A percentile compares a stretch with the other conserved stretches of the same genome.
These are phyloP conservation scores for Nyctibius grandis DNA, from an alignment of 2,797 vertebrate species.

Conservation along the genomic window DNA sequence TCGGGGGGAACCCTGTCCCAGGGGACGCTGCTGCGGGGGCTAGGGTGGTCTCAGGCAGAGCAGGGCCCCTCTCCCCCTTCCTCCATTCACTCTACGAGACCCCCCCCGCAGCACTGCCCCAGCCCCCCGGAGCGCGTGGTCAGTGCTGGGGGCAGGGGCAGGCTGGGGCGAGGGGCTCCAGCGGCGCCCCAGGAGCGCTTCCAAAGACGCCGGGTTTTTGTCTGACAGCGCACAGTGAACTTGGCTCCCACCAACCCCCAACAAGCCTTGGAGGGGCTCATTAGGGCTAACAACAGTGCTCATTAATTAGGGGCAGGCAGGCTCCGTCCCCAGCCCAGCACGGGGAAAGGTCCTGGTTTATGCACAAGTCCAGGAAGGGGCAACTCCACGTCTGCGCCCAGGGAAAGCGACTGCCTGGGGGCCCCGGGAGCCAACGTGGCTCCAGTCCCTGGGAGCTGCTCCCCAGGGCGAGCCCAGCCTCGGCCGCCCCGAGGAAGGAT, in stretches of 20 bases:
- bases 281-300: not conserved
- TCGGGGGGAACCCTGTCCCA: not conserved
- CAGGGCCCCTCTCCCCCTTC: no score
- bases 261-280: not conserved
- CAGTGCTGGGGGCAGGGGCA: no score
- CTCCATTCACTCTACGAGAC: accelerated
- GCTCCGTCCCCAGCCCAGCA: not conserved
- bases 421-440: accelerated
- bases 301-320: not conserved
- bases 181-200: no score
- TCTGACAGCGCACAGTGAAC: not conserved
- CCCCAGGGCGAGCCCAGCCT: not conserved
- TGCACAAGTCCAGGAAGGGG: not conserved
- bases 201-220: not conserved
- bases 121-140: accelerated
- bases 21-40: not conserved
- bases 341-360: not conserved
- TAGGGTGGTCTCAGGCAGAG: not conserved
- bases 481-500: accelerated
- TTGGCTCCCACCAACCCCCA: not conserved
- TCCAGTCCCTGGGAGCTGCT: not conserved
- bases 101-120: not conserved
- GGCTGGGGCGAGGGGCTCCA: not conserved
- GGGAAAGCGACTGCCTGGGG: accelerated
- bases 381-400: accelerated